Evolutionary conservation across 1,140 invertebrate species (phyloP), one percentile per base, ranked within the genome.

Genomic region (Drosophila nebulosa): DNA sequence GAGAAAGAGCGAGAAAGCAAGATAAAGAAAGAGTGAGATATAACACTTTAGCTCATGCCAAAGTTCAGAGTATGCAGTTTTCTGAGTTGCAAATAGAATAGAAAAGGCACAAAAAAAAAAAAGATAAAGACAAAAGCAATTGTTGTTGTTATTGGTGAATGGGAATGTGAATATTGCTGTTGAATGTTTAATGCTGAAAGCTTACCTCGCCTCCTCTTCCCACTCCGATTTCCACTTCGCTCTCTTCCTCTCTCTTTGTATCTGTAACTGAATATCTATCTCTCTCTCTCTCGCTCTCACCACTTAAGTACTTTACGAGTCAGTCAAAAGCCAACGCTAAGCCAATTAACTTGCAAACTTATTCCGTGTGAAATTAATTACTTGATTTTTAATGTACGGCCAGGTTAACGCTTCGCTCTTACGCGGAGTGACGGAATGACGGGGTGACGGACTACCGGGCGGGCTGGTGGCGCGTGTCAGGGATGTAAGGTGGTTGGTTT

Each of bases 321-420:
- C 52, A 80, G 80, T 70, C 64, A 78, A 86, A 78, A 85, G 80
- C 73, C 68, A 79, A 57, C 68, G 64, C 63, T 68, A 70, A 79
- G 80, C 80, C 81, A 85, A 86, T 85, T 85, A 86, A 86, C 74
- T 79, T 62, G 78, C 69, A 70, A 85, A 85, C 81, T 80, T 81
- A 85, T 81, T 80, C 69, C 81, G 81, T 86, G 78, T 86, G 77
- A 85, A 85, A 86, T 74, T 78, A 80, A 78, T 86, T 78, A 85
- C 78, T 78, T 77, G 74, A 64, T 64, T 80, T 80, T 74, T 52
- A 77, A 77, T 79, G 56, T 63, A 79, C 55, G 62, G 51, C 27
- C 55, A 58, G 22, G 16, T 56, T 74, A 18, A 51, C 64, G 36
- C 57, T 64, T 32, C 52, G 27, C 57, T 52, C 16, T 42, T 32